Percentiles rank a stretch among this genome's conserved stretches.
Evolutionary conservation across 2,888 invertebrate genomes (phyloP).

Genomic region (Willowsia nigromaculata): DNA sequence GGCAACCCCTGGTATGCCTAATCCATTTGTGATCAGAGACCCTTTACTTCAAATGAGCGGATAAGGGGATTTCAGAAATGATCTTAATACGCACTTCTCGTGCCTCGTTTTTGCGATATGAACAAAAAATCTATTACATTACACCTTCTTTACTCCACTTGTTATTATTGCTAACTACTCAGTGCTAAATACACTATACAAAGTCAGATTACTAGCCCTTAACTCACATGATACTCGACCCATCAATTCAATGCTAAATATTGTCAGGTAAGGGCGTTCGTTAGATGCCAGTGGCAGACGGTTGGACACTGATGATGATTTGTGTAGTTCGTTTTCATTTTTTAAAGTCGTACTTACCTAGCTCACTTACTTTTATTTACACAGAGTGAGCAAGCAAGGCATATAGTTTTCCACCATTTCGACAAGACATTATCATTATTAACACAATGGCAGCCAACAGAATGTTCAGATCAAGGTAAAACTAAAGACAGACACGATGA

Average conservation of each 20-base stretch:
- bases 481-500: conserved; percentile 32
- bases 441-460: not conserved
- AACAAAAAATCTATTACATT: too few relatives aligned
- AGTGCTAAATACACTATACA: too few relatives aligned
- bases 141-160: too few relatives aligned
- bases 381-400: not conserved
- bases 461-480: conserved; percentile 57
- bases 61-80: too few relatives aligned
- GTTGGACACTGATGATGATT: not conserved
- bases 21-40: too few relatives aligned
- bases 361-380: not conserved
- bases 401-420: conserved; percentile 12
- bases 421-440: not conserved
- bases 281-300: not conserved
- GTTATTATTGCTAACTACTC: too few relatives aligned
- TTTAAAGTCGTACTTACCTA: not conserved
- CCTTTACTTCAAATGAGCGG: too few relatives aligned
- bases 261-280: conserved; percentile 4
- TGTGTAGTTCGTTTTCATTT: not conserved
- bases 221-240: too few relatives aligned
- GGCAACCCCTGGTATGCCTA: too few relatives aligned
- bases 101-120: too few relatives aligned
- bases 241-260: conserved; percentile 14
- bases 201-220: too few relatives aligned
- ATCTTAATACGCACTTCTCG: too few relatives aligned